phyloP scores from a whole-genome alignment of 2,113 vertebrate species.

The Lasiurus borealis region DNA sequence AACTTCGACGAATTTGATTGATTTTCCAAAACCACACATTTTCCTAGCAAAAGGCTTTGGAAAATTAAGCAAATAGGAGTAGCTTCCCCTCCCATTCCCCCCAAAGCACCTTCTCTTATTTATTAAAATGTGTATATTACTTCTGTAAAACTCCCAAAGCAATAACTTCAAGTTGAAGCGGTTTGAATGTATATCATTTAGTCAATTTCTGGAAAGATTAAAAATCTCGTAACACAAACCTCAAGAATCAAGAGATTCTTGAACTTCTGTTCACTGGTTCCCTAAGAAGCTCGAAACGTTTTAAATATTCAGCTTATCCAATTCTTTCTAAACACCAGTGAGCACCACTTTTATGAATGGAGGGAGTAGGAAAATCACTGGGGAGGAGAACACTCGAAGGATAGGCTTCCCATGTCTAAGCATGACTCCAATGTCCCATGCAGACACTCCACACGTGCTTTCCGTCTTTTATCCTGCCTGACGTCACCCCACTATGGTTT shows the following conservation, averaged over 20 bases:
- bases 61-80: slow-evolving; percentile 15
- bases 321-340: neutral
- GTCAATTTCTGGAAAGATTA: neutral
- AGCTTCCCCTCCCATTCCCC: too few species aligned
- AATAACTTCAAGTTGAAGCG: neutral
- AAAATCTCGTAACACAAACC: neutral
- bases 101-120: neutral
- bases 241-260: neutral
- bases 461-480: neutral
- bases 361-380: neutral
- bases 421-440: too few species aligned
- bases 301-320: neutral
- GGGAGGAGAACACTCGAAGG: neutral
- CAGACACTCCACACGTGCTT: neutral
- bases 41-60: neutral
- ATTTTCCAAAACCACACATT: neutral
- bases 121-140: neutral
- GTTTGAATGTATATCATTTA: neutral
- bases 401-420: neutral
- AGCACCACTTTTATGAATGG: neutral
- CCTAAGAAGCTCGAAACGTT: neutral
- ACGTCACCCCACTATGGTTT: neutral
- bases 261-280: neutral
- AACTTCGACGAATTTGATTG: neutral
- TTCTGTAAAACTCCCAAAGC: neutral